Evolutionary conservation across 2,888 invertebrate species (phyloP), one percentile per base, ranked within the genome.

Genomic region (Pachycephus smyrnensis): DNA sequence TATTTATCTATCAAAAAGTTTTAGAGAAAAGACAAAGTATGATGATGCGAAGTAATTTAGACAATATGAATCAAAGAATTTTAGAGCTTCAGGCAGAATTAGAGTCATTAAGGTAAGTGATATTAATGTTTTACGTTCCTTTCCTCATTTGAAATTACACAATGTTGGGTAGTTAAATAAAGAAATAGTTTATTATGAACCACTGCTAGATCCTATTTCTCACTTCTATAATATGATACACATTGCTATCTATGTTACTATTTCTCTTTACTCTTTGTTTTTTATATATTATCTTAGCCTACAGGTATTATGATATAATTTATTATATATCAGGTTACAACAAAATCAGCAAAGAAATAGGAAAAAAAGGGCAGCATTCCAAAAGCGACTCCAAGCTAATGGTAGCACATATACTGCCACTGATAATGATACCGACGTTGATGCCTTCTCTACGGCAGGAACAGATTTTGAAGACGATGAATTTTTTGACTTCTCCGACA

Each of bases 401-500:
- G 85, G 82, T 73, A 89, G 83, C 80, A 87, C 87, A 4, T 84
- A 83, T 30, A 85, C 85, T 32, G 82, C 82, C 33, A 88, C 86
- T 4, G 90, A 89, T 31, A 87, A 85, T 68, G 90, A 90, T 40
- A 88, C 88, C 0, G 91, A 91, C 37, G 79, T 86, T 4, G 91
- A 91, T 82, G 86, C 87, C 32, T 87, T 84, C 80, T 91, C 90
- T 35, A 88, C 86, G 55, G 87, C 89, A 11, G 90, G 87, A n/a
- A 91, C 91, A 30, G 90, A 90, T 76, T 80, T 89, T 40, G 89
- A 85, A 0, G 90, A 91, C 69, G 91, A 91, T 73, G 91, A 91
- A 82, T 91, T 91, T 80, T 91, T 88, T 77, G 91, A 91, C 79
- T 91, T 90, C 77, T 91, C 91, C 0, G 91, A 91, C 69, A 88